Conservation (phyloP, 2,113 vertebrate species). For the Dromas ardeola region DNA sequence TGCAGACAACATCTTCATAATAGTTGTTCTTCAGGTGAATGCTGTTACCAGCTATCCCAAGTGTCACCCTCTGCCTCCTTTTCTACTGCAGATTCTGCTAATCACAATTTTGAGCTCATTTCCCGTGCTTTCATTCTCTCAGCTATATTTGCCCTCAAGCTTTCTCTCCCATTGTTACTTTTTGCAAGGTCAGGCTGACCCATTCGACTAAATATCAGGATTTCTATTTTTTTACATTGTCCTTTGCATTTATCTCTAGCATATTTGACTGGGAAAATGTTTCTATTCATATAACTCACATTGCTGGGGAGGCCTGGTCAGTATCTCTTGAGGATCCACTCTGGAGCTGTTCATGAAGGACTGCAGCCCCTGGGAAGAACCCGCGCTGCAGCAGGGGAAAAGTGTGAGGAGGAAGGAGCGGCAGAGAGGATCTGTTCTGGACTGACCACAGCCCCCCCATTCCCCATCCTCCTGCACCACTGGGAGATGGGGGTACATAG, state of each 20-base stretch:
- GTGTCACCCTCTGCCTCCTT: background rate
- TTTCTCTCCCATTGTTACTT: background rate
- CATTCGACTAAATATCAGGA: background rate
- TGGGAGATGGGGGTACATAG: background rate
- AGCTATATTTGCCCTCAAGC: background rate
- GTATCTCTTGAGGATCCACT: background rate
- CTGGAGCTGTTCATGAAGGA: background rate
- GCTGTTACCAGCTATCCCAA: background rate
- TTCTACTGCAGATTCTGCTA: background rate
- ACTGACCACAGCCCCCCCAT: accelerated
- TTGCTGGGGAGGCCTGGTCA: background rate
- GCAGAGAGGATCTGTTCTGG: background rate
- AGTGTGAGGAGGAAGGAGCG: background rate
- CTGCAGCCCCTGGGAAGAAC: background rate
- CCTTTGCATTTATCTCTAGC: background rate
- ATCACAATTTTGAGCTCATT: background rate
- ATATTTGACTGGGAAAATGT: background rate
- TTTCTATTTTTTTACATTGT: background rate
- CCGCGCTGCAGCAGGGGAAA: accelerated
- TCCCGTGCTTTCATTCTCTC: background rate
- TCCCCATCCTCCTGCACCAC: accelerated
- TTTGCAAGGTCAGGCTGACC: background rate
- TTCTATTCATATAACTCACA: background rate
- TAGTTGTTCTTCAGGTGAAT: background rate
- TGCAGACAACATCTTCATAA: background rate